Conservation (phyloP, 2,888 invertebrate genomes). For the Vanessa cardui region DNA sequence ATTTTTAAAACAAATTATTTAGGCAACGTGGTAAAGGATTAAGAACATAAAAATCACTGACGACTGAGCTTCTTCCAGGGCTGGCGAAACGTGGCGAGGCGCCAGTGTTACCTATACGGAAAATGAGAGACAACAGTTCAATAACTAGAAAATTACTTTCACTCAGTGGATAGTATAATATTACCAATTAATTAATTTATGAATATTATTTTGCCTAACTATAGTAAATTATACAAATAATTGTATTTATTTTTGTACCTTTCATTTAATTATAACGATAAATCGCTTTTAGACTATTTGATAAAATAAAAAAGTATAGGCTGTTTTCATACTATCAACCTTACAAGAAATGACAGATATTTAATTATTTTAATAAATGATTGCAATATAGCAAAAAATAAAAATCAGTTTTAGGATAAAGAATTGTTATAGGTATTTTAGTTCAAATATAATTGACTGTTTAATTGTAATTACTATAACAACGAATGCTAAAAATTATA, state of each 20-base stretch:
- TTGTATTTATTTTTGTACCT: not conserved
- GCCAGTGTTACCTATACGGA: slow-evolving; percentile 62
- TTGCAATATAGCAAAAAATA: too few relatives aligned
- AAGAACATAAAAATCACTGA: slow-evolving; percentile 58
- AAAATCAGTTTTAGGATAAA: too few relatives aligned
- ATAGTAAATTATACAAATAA: not conserved
- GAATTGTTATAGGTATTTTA: too few relatives aligned
- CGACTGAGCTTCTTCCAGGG: slow-evolving; percentile 60
- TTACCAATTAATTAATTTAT: not conserved
- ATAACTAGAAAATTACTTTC: slow-evolving; percentile 12
- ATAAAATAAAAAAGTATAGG: too few relatives aligned
- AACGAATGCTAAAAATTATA: too few relatives aligned
- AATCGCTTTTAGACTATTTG: too few relatives aligned
- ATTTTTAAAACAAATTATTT: slow-evolving; percentile 60
- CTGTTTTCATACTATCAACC: too few relatives aligned
- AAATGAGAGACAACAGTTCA: slow-evolving; percentile 40
- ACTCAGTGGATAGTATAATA: not conserved
- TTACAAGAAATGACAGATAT: too few relatives aligned
- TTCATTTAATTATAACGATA: not conserved
- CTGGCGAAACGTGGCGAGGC: slow-evolving; percentile 77
- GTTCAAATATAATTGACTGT: too few relatives aligned
- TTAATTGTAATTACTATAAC: too few relatives aligned
- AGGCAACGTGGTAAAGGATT: slow-evolving; percentile 54
- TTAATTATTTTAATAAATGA: too few relatives aligned
- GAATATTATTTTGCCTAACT: not conserved